phyloP scores from a whole-genome alignment of 2,113 vertebrate genomes.

The Hylia prasina region DNA sequence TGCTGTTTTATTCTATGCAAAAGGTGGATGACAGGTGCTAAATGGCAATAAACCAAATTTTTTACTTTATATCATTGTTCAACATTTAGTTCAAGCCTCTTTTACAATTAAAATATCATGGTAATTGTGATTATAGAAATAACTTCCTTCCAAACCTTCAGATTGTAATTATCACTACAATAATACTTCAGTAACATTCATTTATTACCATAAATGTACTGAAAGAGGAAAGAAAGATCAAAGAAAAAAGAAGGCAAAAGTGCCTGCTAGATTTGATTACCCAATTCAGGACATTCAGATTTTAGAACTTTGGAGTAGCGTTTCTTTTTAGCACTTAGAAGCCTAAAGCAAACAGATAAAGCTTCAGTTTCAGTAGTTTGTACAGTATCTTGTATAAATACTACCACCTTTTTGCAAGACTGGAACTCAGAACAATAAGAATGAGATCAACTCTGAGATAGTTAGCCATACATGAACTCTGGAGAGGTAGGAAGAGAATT shows the following conservation, averaged over 20 bases:
- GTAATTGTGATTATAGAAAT: not conserved
- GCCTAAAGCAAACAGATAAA: not conserved
- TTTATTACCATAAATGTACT: not conserved
- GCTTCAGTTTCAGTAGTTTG: not conserved
- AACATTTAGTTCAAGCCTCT: not conserved
- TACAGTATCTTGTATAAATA: not conserved
- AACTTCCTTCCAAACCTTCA: not conserved
- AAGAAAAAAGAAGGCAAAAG: not conserved
- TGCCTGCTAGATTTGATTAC: not conserved
- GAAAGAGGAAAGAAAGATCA: not conserved
- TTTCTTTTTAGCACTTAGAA: not conserved
- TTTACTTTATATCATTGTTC: not conserved
- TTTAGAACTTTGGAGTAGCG: not conserved
- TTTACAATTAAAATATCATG: not conserved
- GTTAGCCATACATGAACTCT: not conserved
- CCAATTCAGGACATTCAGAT: not conserved
- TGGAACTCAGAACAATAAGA: not conserved
- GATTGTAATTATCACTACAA: not conserved
- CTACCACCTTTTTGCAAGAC: not conserved
- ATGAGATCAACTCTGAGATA: not conserved
- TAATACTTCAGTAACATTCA: not conserved
- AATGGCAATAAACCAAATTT: not conserved
- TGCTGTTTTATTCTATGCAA: not conserved
- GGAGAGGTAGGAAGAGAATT: not conserved
- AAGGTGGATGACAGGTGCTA: not conserved